phyloP scores from a whole-genome alignment of 2,113 vertebrate species.

The Limnothrissa miodon region DNA sequence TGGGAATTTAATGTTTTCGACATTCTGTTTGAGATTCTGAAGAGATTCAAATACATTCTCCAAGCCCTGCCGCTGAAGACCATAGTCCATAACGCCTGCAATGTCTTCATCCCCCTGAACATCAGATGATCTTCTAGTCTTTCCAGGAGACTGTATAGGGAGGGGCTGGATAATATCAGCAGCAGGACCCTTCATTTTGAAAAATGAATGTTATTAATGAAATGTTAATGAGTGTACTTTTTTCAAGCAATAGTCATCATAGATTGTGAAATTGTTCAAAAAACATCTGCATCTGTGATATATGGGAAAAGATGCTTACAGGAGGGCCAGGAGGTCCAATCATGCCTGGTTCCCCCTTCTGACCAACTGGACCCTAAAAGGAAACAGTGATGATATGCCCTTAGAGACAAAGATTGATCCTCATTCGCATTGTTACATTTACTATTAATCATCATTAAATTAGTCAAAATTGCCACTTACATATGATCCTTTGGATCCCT shows the following conservation, averaged over 20 bases:
- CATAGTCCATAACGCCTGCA: constrained; percentile 80
- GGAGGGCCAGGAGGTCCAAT: constrained; percentile 89
- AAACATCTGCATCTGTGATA: not conserved
- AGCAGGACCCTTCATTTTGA: constrained; percentile 80
- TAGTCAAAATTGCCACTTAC: constrained; percentile 72
- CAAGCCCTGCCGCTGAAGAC: constrained; percentile 71
- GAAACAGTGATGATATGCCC: constrained; percentile 24
- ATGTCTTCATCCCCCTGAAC: constrained; percentile 77
- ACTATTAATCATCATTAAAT: no score
- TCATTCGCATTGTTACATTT: not conserved
- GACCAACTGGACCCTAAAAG: constrained; percentile 82
- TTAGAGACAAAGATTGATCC: not conserved
- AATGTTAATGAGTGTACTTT: no score
- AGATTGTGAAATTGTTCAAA: not conserved
- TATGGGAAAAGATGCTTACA: constrained; percentile 68
- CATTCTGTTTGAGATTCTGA: constrained; percentile 91
- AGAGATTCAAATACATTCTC: constrained; percentile 93
- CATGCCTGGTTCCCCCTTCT: constrained; percentile 91
- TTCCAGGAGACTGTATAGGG: constrained; percentile 83
- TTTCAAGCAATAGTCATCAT: not conserved
- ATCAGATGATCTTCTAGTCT: constrained; percentile 82
- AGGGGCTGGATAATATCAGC: constrained; percentile 94
- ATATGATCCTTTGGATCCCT: constrained; percentile 89
- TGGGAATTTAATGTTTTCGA: constrained; percentile 95
- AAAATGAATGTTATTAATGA: constrained; percentile 8